Evolutionary conservation across 2,888 invertebrate genomes (phyloP).

Genomic region (Hemaris fuciformis): DNA sequence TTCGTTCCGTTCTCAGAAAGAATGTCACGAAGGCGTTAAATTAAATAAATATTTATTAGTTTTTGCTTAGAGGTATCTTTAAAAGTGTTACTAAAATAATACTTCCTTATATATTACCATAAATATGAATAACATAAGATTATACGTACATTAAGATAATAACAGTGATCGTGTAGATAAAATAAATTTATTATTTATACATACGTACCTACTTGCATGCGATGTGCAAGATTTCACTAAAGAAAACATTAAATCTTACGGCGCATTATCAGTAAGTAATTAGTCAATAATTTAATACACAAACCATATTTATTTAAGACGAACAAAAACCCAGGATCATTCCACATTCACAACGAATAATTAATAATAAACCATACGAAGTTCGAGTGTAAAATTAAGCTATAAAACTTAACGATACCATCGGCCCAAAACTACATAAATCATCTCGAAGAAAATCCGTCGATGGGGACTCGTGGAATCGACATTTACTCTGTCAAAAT

Average conservation of each 20-base stretch:
- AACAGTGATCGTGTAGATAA: background rate
- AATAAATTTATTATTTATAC: background rate
- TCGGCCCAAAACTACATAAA: slow-evolving; percentile 49
- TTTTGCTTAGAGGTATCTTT: background rate
- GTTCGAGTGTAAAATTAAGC: slow-evolving; percentile 56
- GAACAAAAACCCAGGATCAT: slow-evolving; percentile 38
- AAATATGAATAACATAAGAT: background rate
- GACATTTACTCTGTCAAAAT: slow-evolving; percentile 64
- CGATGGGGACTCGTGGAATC: slow-evolving; percentile 41
- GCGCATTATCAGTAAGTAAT: slow-evolving; percentile 23
- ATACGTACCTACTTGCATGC: background rate
- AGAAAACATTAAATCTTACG: background rate
- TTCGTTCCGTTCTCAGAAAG: too few relatives aligned
- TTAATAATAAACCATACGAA: slow-evolving; percentile 35
- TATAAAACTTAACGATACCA: slow-evolving; percentile 65
- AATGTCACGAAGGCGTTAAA: too few relatives aligned
- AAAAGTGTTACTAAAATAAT: background rate
- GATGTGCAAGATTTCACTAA: background rate
- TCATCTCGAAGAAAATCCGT: slow-evolving; percentile 40
- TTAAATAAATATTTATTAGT: too few relatives aligned
- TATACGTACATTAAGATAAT: background rate
- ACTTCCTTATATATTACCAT: background rate
- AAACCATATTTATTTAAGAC: slow-evolving; percentile 35
- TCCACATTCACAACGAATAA: slow-evolving; percentile 46
- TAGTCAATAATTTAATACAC: slow-evolving; percentile 23